Conservation (phyloP, 2,113 vertebrate species). For the Oryzias celebensis region DNA sequence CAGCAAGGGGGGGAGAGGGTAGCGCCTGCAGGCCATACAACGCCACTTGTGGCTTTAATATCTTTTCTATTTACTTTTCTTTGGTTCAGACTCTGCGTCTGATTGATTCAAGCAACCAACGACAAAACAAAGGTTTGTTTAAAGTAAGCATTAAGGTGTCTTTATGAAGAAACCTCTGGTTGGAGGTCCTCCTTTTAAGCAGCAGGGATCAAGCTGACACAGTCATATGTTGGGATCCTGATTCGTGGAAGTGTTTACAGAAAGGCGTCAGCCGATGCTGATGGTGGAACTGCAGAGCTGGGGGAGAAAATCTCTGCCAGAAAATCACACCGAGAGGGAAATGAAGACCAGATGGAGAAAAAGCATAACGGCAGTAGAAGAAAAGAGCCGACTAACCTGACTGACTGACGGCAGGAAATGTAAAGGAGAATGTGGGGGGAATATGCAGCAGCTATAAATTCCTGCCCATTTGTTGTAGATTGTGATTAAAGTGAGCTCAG, state of each 20-base stretch:
- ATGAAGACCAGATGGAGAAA: slow-evolving; percentile 57
- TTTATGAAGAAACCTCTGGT: too few relatives aligned
- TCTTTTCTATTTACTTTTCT: too few relatives aligned
- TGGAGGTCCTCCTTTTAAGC: too few relatives aligned
- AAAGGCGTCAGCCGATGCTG: slow-evolving; percentile 29
- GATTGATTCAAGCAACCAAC: too few relatives aligned
- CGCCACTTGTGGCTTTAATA: too few relatives aligned
- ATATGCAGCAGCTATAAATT: slow-evolving; percentile 1
- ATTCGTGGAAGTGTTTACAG: slow-evolving; percentile 17
- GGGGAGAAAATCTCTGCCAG: slow-evolving; percentile 18
- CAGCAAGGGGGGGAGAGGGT: too few relatives aligned
- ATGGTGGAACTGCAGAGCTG: slow-evolving; percentile 39
- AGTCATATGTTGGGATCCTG: background rate
- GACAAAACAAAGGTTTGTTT: too few relatives aligned
- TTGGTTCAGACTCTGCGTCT: too few relatives aligned
- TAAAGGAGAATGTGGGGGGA: background rate
- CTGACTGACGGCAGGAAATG: slow-evolving; percentile 53
- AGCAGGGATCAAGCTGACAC: too few relatives aligned
- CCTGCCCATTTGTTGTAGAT: slow-evolving; percentile 20
- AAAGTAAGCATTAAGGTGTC: too few relatives aligned
- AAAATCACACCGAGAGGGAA: slow-evolving; percentile 35
- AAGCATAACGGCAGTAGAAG: slow-evolving; percentile 17
- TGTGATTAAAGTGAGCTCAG: slow-evolving; percentile 1
- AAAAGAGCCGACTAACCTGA: slow-evolving; percentile 22
- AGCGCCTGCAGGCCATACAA: too few relatives aligned